Evolutionary conservation across 2,113 vertebrate genomes (phyloP).

Genomic region (Ginglymostoma cirratum): DNA sequence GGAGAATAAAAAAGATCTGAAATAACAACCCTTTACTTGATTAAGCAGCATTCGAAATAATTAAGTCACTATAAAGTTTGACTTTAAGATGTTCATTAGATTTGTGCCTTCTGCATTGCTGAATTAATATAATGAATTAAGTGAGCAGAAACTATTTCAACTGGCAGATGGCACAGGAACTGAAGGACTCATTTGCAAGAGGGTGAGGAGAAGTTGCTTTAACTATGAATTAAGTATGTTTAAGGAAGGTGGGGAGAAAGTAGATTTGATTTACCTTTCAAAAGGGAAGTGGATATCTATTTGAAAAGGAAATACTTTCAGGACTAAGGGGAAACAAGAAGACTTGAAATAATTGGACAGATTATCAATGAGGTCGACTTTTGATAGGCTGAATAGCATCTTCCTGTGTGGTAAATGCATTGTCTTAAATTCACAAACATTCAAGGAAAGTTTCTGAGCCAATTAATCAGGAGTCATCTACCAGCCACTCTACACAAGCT

Average conservation of each 20-base stretch:
- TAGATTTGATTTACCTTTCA: neutral
- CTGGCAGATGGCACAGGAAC: neutral
- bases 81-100: neutral
- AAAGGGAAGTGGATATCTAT: neutral
- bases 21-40: neutral
- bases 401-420: neutral
- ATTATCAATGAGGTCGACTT: neutral
- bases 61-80: neutral
- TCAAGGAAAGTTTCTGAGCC: neutral
- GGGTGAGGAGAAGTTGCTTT: no score
- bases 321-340: neutral
- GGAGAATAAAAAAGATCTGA: neutral
- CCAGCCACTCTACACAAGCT: neutral
- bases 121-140: neutral
- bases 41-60: neutral
- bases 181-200: neutral
- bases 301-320: neutral
- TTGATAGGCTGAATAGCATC: neutral
- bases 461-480: neutral
- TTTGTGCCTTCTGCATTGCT: neutral
- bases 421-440: neutral
- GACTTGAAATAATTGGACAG: neutral
- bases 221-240: neutral
- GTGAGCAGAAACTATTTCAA: neutral
- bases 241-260: neutral